phyloP scores from a whole-genome alignment of 2,888 invertebrate genomes.

The Pollenia griseotomentosa region DNA sequence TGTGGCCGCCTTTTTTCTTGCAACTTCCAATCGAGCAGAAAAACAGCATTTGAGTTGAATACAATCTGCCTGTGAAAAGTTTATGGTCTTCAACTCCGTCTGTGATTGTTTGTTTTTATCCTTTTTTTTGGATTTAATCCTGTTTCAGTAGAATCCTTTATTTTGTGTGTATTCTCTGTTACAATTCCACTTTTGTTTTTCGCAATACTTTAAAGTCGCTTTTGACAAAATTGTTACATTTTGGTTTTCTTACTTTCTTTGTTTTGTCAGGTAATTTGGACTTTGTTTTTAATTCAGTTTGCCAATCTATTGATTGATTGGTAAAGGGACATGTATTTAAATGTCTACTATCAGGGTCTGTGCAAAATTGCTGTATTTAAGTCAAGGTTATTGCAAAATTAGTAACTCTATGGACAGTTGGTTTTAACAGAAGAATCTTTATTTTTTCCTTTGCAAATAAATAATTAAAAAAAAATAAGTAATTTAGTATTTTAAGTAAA shows the following conservation, averaged over 20 bases:
- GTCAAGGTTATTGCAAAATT: constrained; percentile 73
- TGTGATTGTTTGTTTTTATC: constrained; percentile 35
- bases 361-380: constrained; percentile 77
- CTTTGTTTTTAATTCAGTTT: constrained; percentile 65
- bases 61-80: background rate
- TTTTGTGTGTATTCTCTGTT: background rate
- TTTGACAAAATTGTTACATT: constrained; percentile 39
- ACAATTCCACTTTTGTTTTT: constrained; percentile 43
- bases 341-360: constrained; percentile 75
- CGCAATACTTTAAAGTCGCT: background rate
- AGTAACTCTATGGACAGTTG: background rate
- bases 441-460: constrained; percentile 1
- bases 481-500: constrained; percentile 11
- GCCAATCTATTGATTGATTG: constrained; percentile 70
- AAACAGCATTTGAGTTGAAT: constrained; percentile 29
- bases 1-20: constrained; percentile 45
- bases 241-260: constrained; percentile 66
- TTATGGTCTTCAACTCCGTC: background rate
- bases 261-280: constrained; percentile 77
- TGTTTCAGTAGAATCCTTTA: constrained; percentile 61
- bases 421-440: background rate
- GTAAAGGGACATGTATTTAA: constrained; percentile 70
- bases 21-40: background rate
- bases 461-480: constrained; percentile 26
- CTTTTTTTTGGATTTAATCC: constrained; percentile 60